Percentiles rank a stretch among this genome's conserved stretches.
Evolutionary conservation across 2,888 invertebrate species (phyloP).

Genomic region (Phortica okadai): DNA sequence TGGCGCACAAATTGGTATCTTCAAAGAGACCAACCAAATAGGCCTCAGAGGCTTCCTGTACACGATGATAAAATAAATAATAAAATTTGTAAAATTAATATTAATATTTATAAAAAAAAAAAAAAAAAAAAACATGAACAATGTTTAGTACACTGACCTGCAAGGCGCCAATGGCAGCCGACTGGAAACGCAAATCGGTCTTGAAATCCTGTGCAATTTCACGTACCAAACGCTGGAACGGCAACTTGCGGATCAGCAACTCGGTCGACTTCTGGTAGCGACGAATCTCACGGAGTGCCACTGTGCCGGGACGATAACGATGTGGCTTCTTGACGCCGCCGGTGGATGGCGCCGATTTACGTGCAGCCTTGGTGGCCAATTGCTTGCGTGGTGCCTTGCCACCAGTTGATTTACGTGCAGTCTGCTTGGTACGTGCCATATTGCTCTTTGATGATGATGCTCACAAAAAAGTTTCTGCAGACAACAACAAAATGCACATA

Average conservation of each 20-base stretch:
- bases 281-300: conserved; percentile 96
- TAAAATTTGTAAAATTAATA: no score
- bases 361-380: conserved; percentile 93
- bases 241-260: conserved; percentile 94
- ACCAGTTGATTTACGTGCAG: conserved; percentile 96
- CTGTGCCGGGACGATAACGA: conserved; percentile 97
- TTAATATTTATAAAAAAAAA: conserved; percentile 36
- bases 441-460: no score
- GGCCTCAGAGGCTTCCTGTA: conserved; percentile 76
- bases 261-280: conserved; percentile 97
- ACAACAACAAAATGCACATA: no score
- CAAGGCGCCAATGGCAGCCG: conserved; percentile 93
- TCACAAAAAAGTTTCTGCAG: no score
- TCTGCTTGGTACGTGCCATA: conserved; percentile 98
- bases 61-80: no score
- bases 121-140: background rate
- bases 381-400: conserved; percentile 97
- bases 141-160: conserved; percentile 78
- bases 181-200: conserved; percentile 95
- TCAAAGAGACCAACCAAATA: conserved; percentile 97
- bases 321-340: conserved; percentile 97
- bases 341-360: conserved; percentile 94
- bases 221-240: conserved; percentile 95
- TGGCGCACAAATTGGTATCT: conserved; percentile 98
- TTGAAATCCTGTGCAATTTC: conserved; percentile 98